Base-by-base conservation (phyloP, 2,113 vertebrate genomes). In the Caranx ignobilis region DNA sequence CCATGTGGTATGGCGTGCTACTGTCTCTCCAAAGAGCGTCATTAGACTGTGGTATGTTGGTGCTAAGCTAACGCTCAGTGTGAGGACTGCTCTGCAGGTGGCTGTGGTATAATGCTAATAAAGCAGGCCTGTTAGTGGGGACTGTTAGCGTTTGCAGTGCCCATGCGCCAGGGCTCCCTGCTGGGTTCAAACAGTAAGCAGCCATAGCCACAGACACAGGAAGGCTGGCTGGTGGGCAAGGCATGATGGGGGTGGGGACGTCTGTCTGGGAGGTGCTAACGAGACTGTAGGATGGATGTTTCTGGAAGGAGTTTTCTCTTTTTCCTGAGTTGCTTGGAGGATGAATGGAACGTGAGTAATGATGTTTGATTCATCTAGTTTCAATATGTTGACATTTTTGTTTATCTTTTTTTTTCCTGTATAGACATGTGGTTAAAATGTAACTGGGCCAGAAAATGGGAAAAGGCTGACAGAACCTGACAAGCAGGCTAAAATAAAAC, bases 181-280 rank as follows among this genome's bases (percentile, higher is more conserved):
- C 91, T 91, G 92, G 80, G 89, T 89, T 92, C 89, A 88, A 91
- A 93, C 69, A 79, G 74, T 59, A 54, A 77, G 76, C 75, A 67
- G 67, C 70, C 70, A 47, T 21, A 18, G 73, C 77, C 71, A 78
- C 83, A 87, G 91, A 91, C 84, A 67, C 72, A 89, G 76, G 59
- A 77, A 88, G 90, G 69, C 68, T 78, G 90, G 82, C 57, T 61
- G 77, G 56, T 66, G 75, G 70, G 79, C 71, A 60, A 68, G n/a
- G 79, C 57, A 60, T 39, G 71, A 55, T 13, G 55, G 82, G 81
- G 74, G 82, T n/a, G 65, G 77, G 54, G 74, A 61, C 34, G 65
- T 80, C 83, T 85, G 89, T 92, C 81, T 89, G 87, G 50, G 62
- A 69, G 82, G 83, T 77, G 84, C 62, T 84, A 90, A 89, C 68